Base-by-base conservation (phyloP, 2,888 invertebrate genomes). In the Tuberolachnus salignus region DNA sequence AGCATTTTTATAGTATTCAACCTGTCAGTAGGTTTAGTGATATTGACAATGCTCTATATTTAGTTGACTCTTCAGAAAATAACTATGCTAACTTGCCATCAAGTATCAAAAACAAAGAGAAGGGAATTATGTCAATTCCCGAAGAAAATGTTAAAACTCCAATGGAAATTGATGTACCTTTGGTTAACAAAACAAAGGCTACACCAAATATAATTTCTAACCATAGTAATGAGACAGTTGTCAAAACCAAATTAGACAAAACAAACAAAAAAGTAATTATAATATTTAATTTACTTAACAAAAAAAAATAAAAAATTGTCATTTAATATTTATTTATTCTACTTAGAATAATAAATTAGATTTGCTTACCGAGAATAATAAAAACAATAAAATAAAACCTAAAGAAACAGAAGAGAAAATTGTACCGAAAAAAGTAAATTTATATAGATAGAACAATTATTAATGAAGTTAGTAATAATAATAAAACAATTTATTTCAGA, bases 1-100 rank as follows among this genome's bases (percentile, higher is more conserved):
- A 78, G 69, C 78, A 78, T 49, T 19, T 78, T 11, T 78, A 78
- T 59, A 78, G 78, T 69, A 67, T 78, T 69, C 78, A 78, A 49
- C 78, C 78, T 11, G 51, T 78, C 21, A 67, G 34, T 42, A 66
- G 78, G 59, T 49, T 78, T 16, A 26, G 46, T 42, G 78, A 78
- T n/a, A 67, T 69, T 8, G 69, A 67, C 49, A 78, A 67, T 51
- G 67, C 66, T 59, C 21, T 78, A 34, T 69, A 59, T 49, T 23
- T 78, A 51, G 57, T 34, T 0, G 69, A 78, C 9, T 34, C 21
- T 49, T 23, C 67, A 59, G 10, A 11, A 49, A 49, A 69, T 26
- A 57, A 46, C 8, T 6, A 46, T 66, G 10, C 3, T 11, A 49
- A 51, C 10, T 57, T 78, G 16, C 46, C 49, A 21, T 69, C 78